phyloP scores from a whole-genome alignment of 2,113 vertebrate species.

The Pollimyrus isidori region DNA sequence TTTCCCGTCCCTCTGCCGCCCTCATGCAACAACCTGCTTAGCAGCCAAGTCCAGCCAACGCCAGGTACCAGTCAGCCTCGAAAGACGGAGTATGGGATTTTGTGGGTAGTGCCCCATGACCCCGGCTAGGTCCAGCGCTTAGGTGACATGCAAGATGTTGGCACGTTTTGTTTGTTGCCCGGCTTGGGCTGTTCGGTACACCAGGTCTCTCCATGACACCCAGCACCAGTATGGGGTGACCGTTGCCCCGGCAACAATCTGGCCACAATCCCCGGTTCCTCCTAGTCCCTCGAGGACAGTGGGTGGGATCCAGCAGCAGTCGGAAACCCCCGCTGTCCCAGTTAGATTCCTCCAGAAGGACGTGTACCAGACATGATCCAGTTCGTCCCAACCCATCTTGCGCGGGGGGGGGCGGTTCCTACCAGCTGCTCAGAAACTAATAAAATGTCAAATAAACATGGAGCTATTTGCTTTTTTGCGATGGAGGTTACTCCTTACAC shows the following conservation, averaged over 20 bases:
- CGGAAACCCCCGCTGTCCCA: neutral
- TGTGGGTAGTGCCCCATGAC: neutral
- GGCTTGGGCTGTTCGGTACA: neutral
- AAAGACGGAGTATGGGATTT: neutral
- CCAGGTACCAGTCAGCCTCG: neutral
- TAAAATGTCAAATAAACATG: slow-evolving; percentile 4
- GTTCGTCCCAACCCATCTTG: neutral
- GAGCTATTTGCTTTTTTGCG: neutral
- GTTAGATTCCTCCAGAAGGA: neutral
- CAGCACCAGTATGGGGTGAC: neutral
- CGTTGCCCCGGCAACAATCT: neutral
- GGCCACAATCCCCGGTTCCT: neutral
- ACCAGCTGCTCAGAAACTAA: neutral
- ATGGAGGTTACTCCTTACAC: neutral
- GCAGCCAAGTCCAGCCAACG: neutral
- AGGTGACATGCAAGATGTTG: neutral
- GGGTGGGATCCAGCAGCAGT: neutral
- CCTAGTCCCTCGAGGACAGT: neutral
- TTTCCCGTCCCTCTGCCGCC: neutral
- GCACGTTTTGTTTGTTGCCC: neutral
- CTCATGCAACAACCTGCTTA: neutral
- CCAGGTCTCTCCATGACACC: neutral
- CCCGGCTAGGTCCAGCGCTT: neutral
- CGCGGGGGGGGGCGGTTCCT: slow-evolving; percentile 12
- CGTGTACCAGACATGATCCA: neutral